Base-by-base conservation (phyloP, 2,888 invertebrate species). In the Congeria kusceri region DNA sequence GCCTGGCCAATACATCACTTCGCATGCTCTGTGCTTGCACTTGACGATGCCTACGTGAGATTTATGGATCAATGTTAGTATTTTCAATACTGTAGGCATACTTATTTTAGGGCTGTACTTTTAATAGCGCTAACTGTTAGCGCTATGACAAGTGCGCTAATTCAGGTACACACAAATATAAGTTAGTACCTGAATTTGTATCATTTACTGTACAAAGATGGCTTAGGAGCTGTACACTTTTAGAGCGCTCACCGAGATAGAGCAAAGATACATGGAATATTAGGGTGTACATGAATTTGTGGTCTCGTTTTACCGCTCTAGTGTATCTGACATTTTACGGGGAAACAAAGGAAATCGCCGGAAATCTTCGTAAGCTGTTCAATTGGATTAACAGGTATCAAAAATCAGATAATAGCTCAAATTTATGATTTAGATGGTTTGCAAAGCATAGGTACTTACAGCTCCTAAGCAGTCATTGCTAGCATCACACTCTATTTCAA, bases 271-370 rank as follows among this genome's bases (percentile, higher is more conserved):
- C 15, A 15, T 23, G 18, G 27, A 28, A 11, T 58, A 27, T 44
- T 67, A 71, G 64, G 15, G 68, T 63, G 44, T 75, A 69, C 23
- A 28, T 4, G 32, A 57, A 76, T 70, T 7, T 65, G 39, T 56
- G 72, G 64, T 13, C 85, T 28, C 5, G 83, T 77, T 47, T 76
- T 82, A 29, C 79, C 81, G 49, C 85, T 85, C 29, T 61, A 81
- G 57, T 73, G 71, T 7, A 86, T 75, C 20, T 47, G 0, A 68
- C 57, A 59, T 76, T 66, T 66, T 79, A 80, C 0, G 86, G 80
- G 71, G 82, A 83, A 3, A 85, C 82, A 57, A 83, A 88, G 1
- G 62, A 57, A 53, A 78, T n/a, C n/a, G n/a, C n/a, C n/a, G n/a
- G 71, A 56, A 85, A 87, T 46, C 80, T 83, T 18, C 44, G 62